A percentile compares a stretch with the other conserved stretches of the same genome.
Conservation (phyloP, 1,140 invertebrate species). For the Sycobia sp. region DNA sequence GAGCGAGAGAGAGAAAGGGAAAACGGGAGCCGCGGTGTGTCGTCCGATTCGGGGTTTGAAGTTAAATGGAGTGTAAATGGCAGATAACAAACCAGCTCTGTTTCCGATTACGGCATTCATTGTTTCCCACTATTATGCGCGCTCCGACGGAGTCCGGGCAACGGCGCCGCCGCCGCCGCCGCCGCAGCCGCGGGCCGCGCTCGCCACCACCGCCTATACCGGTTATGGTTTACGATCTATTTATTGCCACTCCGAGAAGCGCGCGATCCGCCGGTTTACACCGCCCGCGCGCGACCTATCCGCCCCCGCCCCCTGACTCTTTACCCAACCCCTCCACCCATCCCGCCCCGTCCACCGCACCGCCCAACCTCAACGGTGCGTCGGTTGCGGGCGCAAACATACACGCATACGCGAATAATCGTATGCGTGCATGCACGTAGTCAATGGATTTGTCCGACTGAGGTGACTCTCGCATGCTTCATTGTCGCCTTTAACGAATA, state of each 20-base stretch:
- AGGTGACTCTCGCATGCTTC: too few species aligned
- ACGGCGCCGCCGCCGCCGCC: background rate
- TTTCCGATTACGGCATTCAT: conserved; percentile 64
- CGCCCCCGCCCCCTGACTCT: background rate
- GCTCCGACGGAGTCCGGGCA: conserved; percentile 56
- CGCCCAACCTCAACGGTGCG: too few species aligned
- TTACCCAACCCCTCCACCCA: background rate
- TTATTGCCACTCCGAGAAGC: conserved; percentile 53
- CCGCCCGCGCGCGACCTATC: background rate
- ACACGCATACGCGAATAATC: too few species aligned
- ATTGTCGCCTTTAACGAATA: too few species aligned
- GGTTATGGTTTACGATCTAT: conserved; percentile 62
- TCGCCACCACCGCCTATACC: conserved; percentile 3
- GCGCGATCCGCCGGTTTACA: conserved; percentile 27
- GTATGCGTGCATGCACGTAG: too few species aligned
- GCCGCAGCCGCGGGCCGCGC: background rate
- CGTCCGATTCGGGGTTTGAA: conserved; percentile 61
- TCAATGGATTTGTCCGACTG: too few species aligned
- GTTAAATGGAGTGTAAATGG: conserved; percentile 64
- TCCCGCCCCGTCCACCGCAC: background rate
- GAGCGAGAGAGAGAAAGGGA: background rate
- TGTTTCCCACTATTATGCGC: conserved; percentile 64
- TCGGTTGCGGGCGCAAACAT: too few species aligned
- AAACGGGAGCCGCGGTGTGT: conserved; percentile 43
- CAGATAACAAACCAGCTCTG: conserved; percentile 64